Evolutionary conservation across 2,888 invertebrate genomes (phyloP), one percentile per base, ranked within the genome.

Genomic region (Chaetogeoica ovagalla): DNA sequence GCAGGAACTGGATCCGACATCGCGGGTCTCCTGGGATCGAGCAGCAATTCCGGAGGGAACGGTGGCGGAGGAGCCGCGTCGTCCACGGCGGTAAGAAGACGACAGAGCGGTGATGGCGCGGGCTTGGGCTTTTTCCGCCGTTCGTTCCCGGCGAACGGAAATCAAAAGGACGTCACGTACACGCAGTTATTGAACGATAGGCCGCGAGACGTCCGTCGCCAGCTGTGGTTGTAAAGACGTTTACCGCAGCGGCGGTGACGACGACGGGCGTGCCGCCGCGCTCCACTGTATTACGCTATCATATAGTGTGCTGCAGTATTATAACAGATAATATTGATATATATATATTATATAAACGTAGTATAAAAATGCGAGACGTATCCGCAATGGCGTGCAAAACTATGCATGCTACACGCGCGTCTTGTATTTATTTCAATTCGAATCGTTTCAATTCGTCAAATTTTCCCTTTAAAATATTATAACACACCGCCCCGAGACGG

Each of bases 151-250:
- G 55, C 21, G 55, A 66, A 15, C n/a, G n/a, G 1, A 19, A 15
- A 7, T 13, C 37, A 57, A n/a, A 52, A 57, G 57, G 74, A 75
- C 23, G 74, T 75, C 19, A 65, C 74, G 57, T 75, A 75, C 23
- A 75, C 74, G 23, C 74, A 75, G 19, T 17, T 75, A 19, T 75
- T 75, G 19, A 66, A 75, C 39, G 74, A 74, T n/a, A 37, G 74
- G 55, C 74, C 74, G 9, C 65, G 74, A 2, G 39, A 65, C 57
- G 4, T 75, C 39, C 74, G 74, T 23, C 55, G 19, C 37, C 39
- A 63, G 17, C 55, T 75, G 55, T 75, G 74, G 74, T 75, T 75
- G 57, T 75, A 66, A 55, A 19, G 4, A n/a, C 55, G 19, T 66
- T 19, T n/a, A 63, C 55, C 13, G 23, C 23, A 23, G 48, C 11